Percentiles rank a stretch among this genome's conserved stretches.
Conservation (phyloP, 2,888 invertebrate genomes). For the Parnassius smintheus region DNA sequence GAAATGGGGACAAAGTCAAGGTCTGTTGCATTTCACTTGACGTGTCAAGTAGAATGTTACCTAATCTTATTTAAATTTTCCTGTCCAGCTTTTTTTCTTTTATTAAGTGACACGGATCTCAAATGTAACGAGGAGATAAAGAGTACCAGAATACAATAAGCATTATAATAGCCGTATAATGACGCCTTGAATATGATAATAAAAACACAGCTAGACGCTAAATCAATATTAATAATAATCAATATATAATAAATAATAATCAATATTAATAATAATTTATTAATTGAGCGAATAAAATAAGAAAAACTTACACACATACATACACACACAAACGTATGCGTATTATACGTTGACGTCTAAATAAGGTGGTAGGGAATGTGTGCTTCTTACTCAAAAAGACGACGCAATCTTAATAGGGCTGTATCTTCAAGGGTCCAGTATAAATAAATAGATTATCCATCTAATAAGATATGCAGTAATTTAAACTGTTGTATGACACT, state of each 20-base stretch:
- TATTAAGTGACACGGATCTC: neutral
- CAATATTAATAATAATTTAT: too few species aligned
- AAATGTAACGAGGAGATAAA: neutral
- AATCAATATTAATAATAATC: too few species aligned
- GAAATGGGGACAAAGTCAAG: conserved; percentile 67
- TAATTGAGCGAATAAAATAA: conserved; percentile 34
- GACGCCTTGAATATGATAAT: conserved; percentile 34
- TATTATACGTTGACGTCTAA: conserved; percentile 32
- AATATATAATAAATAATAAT: too few species aligned
- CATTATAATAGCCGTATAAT: conserved; percentile 32
- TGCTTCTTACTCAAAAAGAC: conserved; percentile 24
- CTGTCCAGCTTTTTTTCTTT: neutral
- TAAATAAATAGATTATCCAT: conserved; percentile 4
- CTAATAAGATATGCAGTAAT: too few species aligned
- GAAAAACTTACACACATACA: conserved; percentile 33
- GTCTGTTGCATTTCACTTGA: conserved; percentile 53
- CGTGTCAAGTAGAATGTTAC: conserved; percentile 15
- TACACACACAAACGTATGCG: conserved; percentile 34
- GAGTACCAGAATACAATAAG: conserved; percentile 25
- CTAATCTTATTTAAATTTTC: conserved; percentile 8
- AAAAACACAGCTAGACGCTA: conserved; percentile 38
- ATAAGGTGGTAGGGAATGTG: conserved; percentile 33
- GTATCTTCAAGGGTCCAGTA: conserved; percentile 15
- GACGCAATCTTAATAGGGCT: conserved; percentile 9
- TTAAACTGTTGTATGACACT: too few species aligned